These are phyloP conservation scores for Torymus tubicola DNA, from an alignment of 2,888 invertebrate species.

Conservation along the genomic window DNA sequence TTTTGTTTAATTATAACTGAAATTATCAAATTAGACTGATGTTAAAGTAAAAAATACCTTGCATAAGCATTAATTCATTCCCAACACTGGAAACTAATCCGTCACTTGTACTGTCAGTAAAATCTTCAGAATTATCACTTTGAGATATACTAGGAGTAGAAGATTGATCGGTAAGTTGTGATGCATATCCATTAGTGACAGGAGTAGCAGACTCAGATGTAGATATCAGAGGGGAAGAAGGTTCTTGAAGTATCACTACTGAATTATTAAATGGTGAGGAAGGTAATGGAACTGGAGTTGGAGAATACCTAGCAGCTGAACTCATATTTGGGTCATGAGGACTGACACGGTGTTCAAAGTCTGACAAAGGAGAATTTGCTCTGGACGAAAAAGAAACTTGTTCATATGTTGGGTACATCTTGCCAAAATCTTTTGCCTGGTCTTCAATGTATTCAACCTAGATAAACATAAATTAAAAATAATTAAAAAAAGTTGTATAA, in stretches of 20 bases:
- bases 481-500: background rate
- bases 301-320: conserved; percentile 81
- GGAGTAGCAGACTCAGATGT: conserved; percentile 67
- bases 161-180: conserved; percentile 66
- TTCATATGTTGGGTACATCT: conserved; percentile 72
- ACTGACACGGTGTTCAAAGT: conserved; percentile 74
- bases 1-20: background rate
- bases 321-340: conserved; percentile 78
- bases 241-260: conserved; percentile 71
- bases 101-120: conserved; percentile 68
- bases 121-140: conserved; percentile 67
- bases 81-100: conserved; percentile 69
- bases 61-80: conserved; percentile 73
- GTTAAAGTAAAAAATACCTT: conserved; percentile 63
- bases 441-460: conserved; percentile 74
- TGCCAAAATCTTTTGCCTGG: conserved; percentile 70
- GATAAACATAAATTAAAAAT: conserved; percentile 5
- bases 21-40: background rate
- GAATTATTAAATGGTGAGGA: conserved; percentile 73
- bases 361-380: conserved; percentile 72
- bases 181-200: conserved; percentile 68
- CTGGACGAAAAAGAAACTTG: conserved; percentile 72
- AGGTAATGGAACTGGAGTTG: conserved; percentile 74
- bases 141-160: conserved; percentile 65
- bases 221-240: conserved; percentile 72